Evolutionary conservation across 2,888 invertebrate genomes (phyloP).

Genomic region (Ochropacha duplaris): DNA sequence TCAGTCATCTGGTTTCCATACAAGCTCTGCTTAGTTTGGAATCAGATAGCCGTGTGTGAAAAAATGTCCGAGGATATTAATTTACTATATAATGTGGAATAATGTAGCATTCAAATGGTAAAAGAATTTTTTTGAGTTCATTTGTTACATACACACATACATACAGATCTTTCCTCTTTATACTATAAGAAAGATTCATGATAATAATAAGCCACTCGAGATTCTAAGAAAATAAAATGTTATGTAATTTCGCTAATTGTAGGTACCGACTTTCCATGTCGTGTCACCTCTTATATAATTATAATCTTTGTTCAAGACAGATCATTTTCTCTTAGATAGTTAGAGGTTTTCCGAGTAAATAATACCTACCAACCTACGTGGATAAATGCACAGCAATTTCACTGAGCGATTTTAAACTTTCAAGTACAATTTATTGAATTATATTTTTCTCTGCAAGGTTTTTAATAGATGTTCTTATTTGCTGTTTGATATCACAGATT

Average conservation of each 20-base stretch:
- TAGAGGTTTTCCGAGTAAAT: conserved; percentile 8
- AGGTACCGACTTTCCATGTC: background rate
- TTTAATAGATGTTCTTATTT: background rate
- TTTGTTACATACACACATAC: too few species aligned
- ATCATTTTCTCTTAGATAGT: conserved; percentile 15
- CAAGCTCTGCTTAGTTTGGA: too few species aligned
- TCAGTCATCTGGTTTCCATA: too few species aligned
- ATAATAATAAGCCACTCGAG: background rate
- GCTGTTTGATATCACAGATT: background rate
- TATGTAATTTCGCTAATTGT: background rate
- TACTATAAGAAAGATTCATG: too few species aligned
- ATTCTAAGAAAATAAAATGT: background rate
- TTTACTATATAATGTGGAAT: too few species aligned
- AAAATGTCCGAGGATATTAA: too few species aligned
- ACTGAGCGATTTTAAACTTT: conserved; percentile 3
- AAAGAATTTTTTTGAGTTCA: too few species aligned
- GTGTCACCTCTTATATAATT: background rate
- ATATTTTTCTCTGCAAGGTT: background rate
- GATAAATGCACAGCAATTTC: conserved; percentile 16
- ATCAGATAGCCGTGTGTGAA: too few species aligned
- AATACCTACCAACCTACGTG: conserved; percentile 11
- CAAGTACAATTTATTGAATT: background rate
- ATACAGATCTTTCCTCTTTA: too few species aligned
- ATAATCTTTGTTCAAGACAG: conserved; percentile 4
- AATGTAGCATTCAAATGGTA: too few species aligned